Percentiles rank a stretch among this genome's conserved stretches.
Evolutionary conservation across 2,888 invertebrate genomes (phyloP).

Genomic region (Teleiodes luculella): DNA sequence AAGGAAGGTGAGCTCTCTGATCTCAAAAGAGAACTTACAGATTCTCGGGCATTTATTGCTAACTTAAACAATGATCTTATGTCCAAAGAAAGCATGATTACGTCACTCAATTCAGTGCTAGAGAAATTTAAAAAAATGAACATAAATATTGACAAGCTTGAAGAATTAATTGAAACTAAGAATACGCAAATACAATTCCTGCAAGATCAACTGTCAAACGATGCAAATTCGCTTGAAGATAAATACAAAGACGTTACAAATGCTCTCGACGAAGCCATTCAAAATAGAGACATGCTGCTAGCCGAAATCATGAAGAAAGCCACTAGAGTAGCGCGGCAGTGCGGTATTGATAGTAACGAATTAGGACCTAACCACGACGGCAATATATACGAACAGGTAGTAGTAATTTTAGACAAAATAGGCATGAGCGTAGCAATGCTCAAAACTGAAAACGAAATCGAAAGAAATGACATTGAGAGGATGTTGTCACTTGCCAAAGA

Average conservation of each 20-base stretch:
- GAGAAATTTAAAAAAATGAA: conserved; percentile 7
- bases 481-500: conserved; percentile 32
- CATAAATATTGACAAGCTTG: not conserved
- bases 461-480: conserved; percentile 22
- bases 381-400: conserved; percentile 34
- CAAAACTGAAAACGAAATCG: conserved; percentile 12
- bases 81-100: conserved; percentile 26
- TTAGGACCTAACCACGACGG: conserved; percentile 8
- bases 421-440: conserved; percentile 15
- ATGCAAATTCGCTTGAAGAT: conserved; percentile 1
- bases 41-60: conserved; percentile 24
- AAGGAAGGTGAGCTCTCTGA: conserved; percentile 19
- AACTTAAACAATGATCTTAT: conserved; percentile 22
- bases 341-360: not conserved
- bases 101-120: conserved; percentile 24
- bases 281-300: conserved; percentile 1
- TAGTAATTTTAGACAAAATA: conserved; percentile 43
- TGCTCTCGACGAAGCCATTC: not conserved
- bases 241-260: conserved; percentile 7
- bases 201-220: conserved; percentile 14
- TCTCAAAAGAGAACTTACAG: conserved; percentile 23
- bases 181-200: conserved; percentile 24
- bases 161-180: conserved; percentile 30
- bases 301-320: conserved; percentile 11
- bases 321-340: conserved; percentile 16